Conservation (phyloP, 2,797 vertebrate genomes). For the Morelia viridis region DNA sequence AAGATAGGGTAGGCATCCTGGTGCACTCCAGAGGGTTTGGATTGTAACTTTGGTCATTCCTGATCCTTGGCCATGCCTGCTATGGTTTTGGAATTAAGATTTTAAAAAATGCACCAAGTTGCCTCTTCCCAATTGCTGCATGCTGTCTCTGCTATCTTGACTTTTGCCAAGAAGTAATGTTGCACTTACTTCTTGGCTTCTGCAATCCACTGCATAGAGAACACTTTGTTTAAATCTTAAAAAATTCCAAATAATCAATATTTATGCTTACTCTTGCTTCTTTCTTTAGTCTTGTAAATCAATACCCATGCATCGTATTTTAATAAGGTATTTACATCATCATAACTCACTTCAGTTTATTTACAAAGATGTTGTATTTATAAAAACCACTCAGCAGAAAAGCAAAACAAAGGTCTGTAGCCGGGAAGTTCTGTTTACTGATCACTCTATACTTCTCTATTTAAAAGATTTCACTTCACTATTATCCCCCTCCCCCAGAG, state of each 20-base stretch:
- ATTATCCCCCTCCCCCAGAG: constrained; percentile 8
- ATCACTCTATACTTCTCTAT: neutral
- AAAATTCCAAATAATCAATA: constrained; percentile 9
- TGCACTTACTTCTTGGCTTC: neutral
- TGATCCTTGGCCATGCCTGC: neutral
- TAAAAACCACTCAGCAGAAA: constrained; percentile 10
- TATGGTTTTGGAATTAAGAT: neutral
- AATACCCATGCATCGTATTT: constrained; percentile 7
- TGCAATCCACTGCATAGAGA: constrained; percentile 8
- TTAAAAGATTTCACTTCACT: constrained; percentile 5
- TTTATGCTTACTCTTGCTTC: constrained; percentile 26
- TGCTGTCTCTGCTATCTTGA: neutral
- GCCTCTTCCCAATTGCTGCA: neutral
- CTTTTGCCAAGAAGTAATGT: neutral
- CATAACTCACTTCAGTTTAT: constrained; percentile 34
- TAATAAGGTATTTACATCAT: constrained; percentile 34
- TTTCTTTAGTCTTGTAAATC: constrained; percentile 14
- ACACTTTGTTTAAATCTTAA: constrained; percentile 31
- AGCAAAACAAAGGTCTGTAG: neutral
- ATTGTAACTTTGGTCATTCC: neutral
- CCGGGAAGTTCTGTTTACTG: constrained; percentile 1
- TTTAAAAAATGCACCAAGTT: neutral
- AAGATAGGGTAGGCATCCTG: neutral
- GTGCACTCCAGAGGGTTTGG: neutral
- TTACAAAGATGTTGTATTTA: constrained; percentile 3